A percentile compares a stretch with the other conserved stretches of the same genome.
These are phyloP conservation scores for Clarias magur DNA, from an alignment of 2,113 vertebrate species.

Conservation along the genomic window DNA sequence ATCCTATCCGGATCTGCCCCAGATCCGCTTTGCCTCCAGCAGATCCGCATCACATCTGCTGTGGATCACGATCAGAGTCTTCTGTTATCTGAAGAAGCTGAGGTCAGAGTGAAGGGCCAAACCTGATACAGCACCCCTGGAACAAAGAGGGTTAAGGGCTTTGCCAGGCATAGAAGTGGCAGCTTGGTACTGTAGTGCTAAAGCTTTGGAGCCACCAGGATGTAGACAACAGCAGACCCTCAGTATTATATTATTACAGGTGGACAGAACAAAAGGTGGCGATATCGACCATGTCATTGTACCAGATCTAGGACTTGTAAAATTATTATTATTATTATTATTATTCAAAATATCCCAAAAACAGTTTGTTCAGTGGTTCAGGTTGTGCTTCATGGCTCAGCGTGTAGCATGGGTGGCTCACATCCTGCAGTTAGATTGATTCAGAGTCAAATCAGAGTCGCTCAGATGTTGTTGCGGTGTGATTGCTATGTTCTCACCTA, in stretches of 20 bases:
- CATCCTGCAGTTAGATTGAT: background rate
- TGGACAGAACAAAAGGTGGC: background rate
- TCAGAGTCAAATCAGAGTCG: background rate
- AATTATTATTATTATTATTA: too few species aligned
- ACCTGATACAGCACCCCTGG: too few species aligned
- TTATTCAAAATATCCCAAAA: background rate
- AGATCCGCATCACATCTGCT: too few species aligned
- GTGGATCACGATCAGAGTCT: too few species aligned
- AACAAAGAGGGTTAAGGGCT: too few species aligned
- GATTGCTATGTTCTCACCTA: background rate
- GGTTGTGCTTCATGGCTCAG: background rate
- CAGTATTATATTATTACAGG: background rate
- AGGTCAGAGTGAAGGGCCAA: too few species aligned
- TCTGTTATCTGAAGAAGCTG: too few species aligned
- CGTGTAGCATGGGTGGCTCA: background rate
- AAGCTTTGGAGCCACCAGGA: too few species aligned
- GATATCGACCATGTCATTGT: background rate
- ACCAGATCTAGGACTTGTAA: background rate
- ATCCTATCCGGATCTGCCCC: too few species aligned
- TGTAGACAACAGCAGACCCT: background rate
- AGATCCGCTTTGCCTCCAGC: too few species aligned
- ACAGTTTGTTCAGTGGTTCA: background rate
- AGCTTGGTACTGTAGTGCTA: too few species aligned
- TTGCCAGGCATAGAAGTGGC: too few species aligned
- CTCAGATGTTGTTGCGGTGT: background rate